Evolutionary conservation across 2,888 invertebrate species (phyloP).

Genomic region (Cataglyphis cursor): DNA sequence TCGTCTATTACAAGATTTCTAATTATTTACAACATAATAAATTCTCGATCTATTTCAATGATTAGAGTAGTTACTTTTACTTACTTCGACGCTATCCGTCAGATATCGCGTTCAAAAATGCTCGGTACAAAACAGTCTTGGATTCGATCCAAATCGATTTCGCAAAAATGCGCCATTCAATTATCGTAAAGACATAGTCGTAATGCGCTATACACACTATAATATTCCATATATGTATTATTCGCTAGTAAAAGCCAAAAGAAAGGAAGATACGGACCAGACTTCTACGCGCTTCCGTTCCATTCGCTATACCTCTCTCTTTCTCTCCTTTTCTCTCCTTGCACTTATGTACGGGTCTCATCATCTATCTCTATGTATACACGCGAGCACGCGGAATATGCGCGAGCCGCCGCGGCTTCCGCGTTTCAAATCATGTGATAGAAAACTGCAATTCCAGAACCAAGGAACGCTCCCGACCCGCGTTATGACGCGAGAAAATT

Average conservation of each 20-base stretch:
- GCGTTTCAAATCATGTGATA: slow-evolving; percentile 61
- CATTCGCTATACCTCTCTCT: background rate
- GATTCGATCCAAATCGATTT: slow-evolving; percentile 56
- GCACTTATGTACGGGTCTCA: background rate
- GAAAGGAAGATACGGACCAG: slow-evolving; percentile 22
- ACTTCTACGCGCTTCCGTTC: slow-evolving; percentile 21
- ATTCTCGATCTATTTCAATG: background rate
- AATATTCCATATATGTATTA: slow-evolving; percentile 35
- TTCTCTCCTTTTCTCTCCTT: background rate
- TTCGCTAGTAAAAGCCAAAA: slow-evolving; percentile 59
- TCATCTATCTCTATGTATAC: slow-evolving; percentile 18
- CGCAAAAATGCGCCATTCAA: slow-evolving; percentile 57
- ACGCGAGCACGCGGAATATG: background rate
- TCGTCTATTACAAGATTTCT: background rate
- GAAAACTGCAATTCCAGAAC: slow-evolving; percentile 52
- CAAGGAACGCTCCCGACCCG: slow-evolving; percentile 24
- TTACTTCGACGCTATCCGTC: slow-evolving; percentile 23
- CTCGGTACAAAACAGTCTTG: slow-evolving; percentile 57
- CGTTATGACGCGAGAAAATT: slow-evolving; percentile 53
- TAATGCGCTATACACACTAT: slow-evolving; percentile 6
- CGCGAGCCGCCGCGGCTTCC: slow-evolving; percentile 58
- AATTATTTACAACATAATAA: background rate
- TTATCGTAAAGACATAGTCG: slow-evolving; percentile 61
- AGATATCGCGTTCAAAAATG: slow-evolving; percentile 47
- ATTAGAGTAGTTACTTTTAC: background rate